Evolutionary conservation across 1,140 invertebrate species (phyloP), one percentile per base, ranked within the genome.

Genomic region (Agrypnia vestita): DNA sequence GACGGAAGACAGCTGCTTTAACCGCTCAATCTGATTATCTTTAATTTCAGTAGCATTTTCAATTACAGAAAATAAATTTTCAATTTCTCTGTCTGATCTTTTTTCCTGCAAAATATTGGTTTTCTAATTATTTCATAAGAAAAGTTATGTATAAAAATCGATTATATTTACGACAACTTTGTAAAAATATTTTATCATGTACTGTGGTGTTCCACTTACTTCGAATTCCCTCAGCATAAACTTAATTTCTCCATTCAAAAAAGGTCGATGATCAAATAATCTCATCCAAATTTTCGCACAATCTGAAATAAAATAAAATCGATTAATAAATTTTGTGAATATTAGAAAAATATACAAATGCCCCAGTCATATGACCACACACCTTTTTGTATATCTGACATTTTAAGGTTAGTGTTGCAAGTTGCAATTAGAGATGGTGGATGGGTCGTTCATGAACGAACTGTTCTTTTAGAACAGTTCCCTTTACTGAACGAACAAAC

Each of bases 161-260:
- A n/a, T 13, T 8, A 67, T 12, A 43, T 35, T n/a, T 1, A 51
- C 17, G 25, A 21, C 8, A 56, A n/a, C 11, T 3, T 35, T 35
- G 6, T 59, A 51, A 17, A 19, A 73, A 62, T 35, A 13, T 44
- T 10, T 64, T 46, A 72, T 80, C 15, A 4, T n/a, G 8, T 35
- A 35, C n/a, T n/a, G n/a, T 19, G 35, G 61, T 44, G 25, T 35
- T 12, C 19, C 7, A 78, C 61, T 78, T 61, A 95, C 95, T 91
- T 97, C 95, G 88, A 96, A 96, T 88, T 96, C 95, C 83, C 93
- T 93, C 8, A 96, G 85, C 88, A 96, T 94, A 89, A 92, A 94
- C 83, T 93, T 94, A 79, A 96, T 93, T 92, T 97, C 96, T 75
- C 95, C 95, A 88, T 92, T 94, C 61, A 96, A 86, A 87, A 96